phyloP scores from a whole-genome alignment of 2,797 vertebrate species.

The Nyctalus aviator region DNA sequence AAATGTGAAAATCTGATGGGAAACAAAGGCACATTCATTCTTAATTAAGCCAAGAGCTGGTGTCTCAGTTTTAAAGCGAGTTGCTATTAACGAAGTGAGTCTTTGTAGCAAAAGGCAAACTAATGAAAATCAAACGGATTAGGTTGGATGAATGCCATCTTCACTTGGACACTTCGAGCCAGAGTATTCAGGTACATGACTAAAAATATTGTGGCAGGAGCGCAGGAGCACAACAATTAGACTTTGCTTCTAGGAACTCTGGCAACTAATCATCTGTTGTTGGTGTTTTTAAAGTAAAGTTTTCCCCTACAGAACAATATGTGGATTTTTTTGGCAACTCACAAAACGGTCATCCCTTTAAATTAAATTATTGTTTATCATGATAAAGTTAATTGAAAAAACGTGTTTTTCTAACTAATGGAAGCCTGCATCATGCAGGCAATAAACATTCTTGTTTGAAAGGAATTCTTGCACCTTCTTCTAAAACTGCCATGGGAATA shows the following conservation, averaged over 20 bases:
- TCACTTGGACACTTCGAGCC: neutral
- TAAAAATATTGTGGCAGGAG: constrained; percentile 44
- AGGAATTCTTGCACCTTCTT: constrained; percentile 82
- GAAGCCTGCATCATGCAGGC: constrained; percentile 80
- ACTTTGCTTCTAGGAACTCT: constrained; percentile 4
- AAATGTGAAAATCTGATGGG: neutral
- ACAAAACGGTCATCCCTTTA: constrained; percentile 69
- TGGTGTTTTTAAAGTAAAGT: neutral
- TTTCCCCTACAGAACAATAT: constrained; percentile 63
- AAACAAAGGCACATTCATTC: neutral
- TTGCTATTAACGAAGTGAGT: constrained; percentile 53
- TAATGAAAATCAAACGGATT: constrained; percentile 52
- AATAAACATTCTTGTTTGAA: constrained; percentile 83
- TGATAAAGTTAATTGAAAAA: constrained; percentile 82
- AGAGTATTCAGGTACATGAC: constrained; percentile 52
- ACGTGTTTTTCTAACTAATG: constrained; percentile 78
- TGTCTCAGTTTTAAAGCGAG: constrained; percentile 37
- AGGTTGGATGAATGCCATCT: neutral
- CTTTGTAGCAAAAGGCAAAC: constrained; percentile 69
- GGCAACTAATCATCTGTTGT: neutral
- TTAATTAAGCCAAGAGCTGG: neutral
- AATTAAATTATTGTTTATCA: constrained; percentile 82
- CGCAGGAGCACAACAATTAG: neutral
- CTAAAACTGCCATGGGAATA: constrained; percentile 81
- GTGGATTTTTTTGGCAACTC: constrained; percentile 60